Evolutionary conservation across 1,140 invertebrate species (phyloP).

Genomic region (Yoshiicerus persimilis): DNA sequence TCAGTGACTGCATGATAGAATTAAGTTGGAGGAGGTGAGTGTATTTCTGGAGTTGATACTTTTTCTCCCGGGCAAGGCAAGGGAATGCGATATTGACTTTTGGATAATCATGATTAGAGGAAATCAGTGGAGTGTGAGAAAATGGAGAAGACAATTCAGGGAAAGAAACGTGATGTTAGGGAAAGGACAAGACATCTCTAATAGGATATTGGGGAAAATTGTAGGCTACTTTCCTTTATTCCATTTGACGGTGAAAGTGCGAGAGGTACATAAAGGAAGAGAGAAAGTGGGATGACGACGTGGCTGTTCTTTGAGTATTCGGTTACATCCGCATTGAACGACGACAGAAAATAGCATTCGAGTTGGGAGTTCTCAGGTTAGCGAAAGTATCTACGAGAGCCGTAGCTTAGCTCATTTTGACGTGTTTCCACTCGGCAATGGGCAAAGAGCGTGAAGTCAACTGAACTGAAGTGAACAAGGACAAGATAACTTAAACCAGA

Average conservation of each 20-base stretch:
- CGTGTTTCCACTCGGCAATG: neutral
- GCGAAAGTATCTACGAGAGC: neutral
- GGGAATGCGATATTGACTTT: neutral
- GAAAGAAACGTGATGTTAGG: neutral
- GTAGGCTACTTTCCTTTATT: neutral
- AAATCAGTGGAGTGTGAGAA: neutral
- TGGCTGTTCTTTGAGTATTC: neutral
- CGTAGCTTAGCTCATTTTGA: neutral
- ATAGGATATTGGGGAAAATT: neutral
- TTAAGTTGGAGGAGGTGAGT: neutral
- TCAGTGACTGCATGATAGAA: neutral
- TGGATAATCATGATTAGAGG: neutral
- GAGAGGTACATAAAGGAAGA: neutral
- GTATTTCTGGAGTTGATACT: neutral
- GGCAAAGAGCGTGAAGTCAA: neutral
- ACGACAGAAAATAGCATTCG: neutral
- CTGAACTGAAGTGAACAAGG: neutral
- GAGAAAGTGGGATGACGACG: neutral
- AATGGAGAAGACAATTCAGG: neutral
- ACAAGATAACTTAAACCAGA: neutral
- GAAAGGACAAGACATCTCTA: neutral
- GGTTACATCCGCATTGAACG: neutral
- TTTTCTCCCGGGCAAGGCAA: too few relatives aligned
- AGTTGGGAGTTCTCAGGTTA: neutral
- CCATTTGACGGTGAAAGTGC: neutral